Percentiles rank a stretch among this genome's conserved stretches.
Conservation (phyloP, 2,113 vertebrate genomes). For the Lasiurus borealis region DNA sequence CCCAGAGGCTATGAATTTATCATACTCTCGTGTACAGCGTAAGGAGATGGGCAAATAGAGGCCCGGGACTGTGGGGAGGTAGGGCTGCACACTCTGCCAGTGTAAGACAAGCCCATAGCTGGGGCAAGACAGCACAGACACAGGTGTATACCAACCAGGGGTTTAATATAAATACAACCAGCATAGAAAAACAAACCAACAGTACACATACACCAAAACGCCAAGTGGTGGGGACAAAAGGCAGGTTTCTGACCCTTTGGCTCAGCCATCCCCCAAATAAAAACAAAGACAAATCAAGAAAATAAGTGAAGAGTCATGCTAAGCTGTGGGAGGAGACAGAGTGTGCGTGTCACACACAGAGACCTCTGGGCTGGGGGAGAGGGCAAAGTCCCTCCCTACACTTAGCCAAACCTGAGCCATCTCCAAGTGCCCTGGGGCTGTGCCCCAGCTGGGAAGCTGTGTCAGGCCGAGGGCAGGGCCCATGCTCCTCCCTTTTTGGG, state of each 20-base stretch:
- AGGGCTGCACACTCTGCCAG: not conserved
- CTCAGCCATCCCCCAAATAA: constrained; percentile 70
- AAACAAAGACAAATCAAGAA: constrained; percentile 54
- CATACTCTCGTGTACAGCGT: not conserved
- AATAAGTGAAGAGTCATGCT: constrained; percentile 66
- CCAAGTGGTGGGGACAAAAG: constrained; percentile 11
- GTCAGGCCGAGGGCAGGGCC: not conserved
- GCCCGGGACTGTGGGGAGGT: not conserved
- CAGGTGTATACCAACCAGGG: constrained; percentile 54
- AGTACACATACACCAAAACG: constrained; percentile 7
- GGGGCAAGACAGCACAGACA: constrained; percentile 66
- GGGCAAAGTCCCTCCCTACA: not conserved
- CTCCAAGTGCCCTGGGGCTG: not conserved
- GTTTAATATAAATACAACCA: constrained; percentile 83
- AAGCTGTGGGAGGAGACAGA: not conserved
- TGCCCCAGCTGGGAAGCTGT: not conserved
- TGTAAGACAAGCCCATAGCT: not conserved
- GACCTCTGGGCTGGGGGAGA: not conserved
- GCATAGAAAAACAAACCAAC: constrained; percentile 60
- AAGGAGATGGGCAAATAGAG: not conserved
- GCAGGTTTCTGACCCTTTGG: constrained; percentile 61
- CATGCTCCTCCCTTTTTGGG: not conserved
- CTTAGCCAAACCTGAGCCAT: constrained; percentile 22
- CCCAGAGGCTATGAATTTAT: not conserved
- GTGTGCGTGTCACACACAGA: not conserved